Conservation (phyloP, 2,888 invertebrate species). For the Deilephila elpenor region DNA sequence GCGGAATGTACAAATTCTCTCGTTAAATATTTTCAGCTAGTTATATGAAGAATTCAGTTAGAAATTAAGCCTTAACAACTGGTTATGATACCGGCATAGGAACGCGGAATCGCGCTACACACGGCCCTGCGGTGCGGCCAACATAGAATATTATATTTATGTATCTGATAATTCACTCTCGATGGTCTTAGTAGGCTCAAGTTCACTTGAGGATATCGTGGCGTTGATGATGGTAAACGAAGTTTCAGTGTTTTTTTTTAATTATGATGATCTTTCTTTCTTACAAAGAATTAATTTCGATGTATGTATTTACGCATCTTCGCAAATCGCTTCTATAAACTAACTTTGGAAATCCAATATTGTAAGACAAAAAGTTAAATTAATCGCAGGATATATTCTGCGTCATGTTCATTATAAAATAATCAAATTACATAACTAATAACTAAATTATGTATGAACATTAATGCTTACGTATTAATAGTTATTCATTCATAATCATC, state of each 20-base stretch:
- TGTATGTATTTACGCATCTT: too few relatives aligned
- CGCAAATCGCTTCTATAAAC: too few relatives aligned
- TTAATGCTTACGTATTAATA: not conserved
- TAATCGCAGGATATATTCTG: not conserved
- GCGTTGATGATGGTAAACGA: too few relatives aligned
- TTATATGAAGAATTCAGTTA: conserved; percentile 47
- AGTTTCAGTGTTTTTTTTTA: too few relatives aligned
- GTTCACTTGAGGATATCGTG: too few relatives aligned
- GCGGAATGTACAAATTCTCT: conserved; percentile 27
- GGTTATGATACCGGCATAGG: conserved; percentile 51
- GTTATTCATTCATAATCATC: conserved; percentile 3
- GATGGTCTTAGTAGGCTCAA: too few relatives aligned
- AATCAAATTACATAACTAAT: not conserved
- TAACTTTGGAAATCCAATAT: too few relatives aligned
- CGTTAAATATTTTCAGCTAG: conserved; percentile 35
- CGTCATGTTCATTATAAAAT: not conserved
- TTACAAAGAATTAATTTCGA: too few relatives aligned
- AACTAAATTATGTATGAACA: not conserved
- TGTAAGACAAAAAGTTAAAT: too few relatives aligned
- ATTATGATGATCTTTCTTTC: too few relatives aligned
- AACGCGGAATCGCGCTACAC: conserved; percentile 48
- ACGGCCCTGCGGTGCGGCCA: conserved; percentile 36
- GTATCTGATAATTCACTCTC: too few relatives aligned
- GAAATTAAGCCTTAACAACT: conserved; percentile 56
- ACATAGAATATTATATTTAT: conserved; percentile 14